These are phyloP conservation scores for Psephotus haematonotus DNA, from an alignment of 2,113 vertebrate genomes.

Conservation along the genomic window DNA sequence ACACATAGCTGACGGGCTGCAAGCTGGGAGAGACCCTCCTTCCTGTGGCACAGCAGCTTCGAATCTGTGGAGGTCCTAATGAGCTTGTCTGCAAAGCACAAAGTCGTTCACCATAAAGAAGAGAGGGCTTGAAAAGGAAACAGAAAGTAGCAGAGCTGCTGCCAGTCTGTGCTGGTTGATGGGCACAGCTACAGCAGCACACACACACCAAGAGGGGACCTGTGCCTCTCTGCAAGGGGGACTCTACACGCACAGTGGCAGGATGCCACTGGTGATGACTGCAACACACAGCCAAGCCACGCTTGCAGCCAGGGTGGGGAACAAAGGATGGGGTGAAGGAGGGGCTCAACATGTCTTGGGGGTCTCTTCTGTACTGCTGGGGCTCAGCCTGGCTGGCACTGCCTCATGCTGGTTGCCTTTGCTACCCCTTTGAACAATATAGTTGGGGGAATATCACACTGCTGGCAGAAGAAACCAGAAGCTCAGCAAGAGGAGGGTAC, in stretches of 20 bases:
- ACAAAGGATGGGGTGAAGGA: background rate
- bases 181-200: background rate
- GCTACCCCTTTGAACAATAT: background rate
- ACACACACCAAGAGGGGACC: background rate
- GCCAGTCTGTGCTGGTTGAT: background rate
- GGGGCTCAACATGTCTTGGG: background rate
- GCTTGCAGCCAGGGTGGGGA: background rate
- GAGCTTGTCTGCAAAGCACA: background rate
- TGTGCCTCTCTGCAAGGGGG: background rate
- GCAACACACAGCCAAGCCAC: accelerated
- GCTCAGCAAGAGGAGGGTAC: background rate
- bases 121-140: background rate
- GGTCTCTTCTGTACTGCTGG: background rate
- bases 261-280: background rate
- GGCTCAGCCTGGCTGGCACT: background rate
- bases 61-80: background rate
- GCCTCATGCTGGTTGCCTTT: background rate
- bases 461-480: background rate
- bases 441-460: background rate
- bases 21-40: background rate
- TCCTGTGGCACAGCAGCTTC: background rate
- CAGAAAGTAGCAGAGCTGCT: background rate
- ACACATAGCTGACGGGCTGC: accelerated
- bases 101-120: background rate
- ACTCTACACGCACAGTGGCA: background rate